phyloP scores from a whole-genome alignment of 2,888 invertebrate species.

The Megamerina dolium region DNA sequence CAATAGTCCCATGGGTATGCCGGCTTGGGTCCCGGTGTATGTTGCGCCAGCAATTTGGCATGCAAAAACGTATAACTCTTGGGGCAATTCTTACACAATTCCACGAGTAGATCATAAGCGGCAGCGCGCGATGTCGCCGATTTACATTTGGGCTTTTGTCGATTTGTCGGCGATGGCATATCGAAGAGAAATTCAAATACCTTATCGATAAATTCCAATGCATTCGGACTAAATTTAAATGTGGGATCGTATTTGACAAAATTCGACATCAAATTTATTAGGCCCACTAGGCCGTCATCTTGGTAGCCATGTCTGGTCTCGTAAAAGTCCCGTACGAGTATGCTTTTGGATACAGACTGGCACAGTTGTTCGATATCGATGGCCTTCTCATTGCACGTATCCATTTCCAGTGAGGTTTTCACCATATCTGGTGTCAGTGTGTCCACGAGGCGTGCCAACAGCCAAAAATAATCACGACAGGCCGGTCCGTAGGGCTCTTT shows the following conservation, averaged over 20 bases:
- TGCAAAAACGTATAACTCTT: conserved; percentile 82
- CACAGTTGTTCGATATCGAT: conserved; percentile 68
- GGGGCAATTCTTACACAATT: conserved; percentile 76
- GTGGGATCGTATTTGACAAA: conserved; percentile 82
- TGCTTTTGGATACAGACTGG: conserved; percentile 66
- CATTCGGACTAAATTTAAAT: conserved; percentile 75
- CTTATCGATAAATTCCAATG: conserved; percentile 55
- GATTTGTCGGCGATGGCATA: conserved; percentile 75
- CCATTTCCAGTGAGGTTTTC: conserved; percentile 55
- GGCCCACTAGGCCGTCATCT: conserved; percentile 85
- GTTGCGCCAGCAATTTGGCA: conserved; percentile 76
- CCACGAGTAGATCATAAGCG: conserved; percentile 85
- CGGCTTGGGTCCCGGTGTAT: conserved; percentile 74
- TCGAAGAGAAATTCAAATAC: conserved; percentile 86
- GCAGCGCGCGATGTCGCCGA: conserved; percentile 82
- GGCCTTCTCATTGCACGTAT: conserved; percentile 29
- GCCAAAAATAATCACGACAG: conserved; percentile 91
- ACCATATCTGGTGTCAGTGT: conserved; percentile 74
- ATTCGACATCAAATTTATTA: conserved; percentile 80
- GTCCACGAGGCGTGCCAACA: conserved; percentile 81
- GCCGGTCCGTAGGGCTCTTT: conserved; percentile 93
- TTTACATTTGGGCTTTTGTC: conserved; percentile 89
- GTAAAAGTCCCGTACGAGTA: conserved; percentile 71
- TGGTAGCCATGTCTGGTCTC: conserved; percentile 79
- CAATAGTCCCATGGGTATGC: conserved; percentile 97